Evolutionary conservation across 2,797 vertebrate genomes (phyloP).

Genomic region (Megaceryle alcyon): DNA sequence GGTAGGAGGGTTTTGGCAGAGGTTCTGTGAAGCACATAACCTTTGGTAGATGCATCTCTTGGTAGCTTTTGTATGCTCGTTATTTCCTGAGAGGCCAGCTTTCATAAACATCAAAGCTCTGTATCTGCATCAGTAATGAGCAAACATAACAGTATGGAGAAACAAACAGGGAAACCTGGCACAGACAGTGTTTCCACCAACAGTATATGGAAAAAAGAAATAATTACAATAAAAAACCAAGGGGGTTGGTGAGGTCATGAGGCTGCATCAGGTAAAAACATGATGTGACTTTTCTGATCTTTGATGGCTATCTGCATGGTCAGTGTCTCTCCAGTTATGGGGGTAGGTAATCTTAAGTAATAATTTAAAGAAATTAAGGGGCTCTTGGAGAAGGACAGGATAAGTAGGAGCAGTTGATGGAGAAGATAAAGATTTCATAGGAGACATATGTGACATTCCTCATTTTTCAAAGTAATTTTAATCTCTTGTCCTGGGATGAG

Average conservation of each 20-base stretch:
- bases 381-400: background rate
- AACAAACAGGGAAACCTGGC: background rate
- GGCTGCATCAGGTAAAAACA: background rate
- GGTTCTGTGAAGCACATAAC: background rate
- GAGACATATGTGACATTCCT: background rate
- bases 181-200: background rate
- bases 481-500: background rate
- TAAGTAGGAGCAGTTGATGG: background rate
- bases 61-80: background rate
- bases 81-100: background rate
- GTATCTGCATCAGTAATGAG: background rate
- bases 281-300: background rate
- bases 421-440: background rate
- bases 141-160: background rate
- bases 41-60: background rate
- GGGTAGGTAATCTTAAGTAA: background rate
- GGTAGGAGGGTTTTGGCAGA: background rate
- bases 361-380: background rate
- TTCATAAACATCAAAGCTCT: background rate
- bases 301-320: background rate
- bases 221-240: background rate
- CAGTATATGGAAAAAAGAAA: background rate
- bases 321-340: background rate
- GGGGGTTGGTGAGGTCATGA: background rate
- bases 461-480: background rate